These are phyloP conservation scores for Spodoptera picta DNA, from an alignment of 2,888 invertebrate species.

Conservation along the genomic window DNA sequence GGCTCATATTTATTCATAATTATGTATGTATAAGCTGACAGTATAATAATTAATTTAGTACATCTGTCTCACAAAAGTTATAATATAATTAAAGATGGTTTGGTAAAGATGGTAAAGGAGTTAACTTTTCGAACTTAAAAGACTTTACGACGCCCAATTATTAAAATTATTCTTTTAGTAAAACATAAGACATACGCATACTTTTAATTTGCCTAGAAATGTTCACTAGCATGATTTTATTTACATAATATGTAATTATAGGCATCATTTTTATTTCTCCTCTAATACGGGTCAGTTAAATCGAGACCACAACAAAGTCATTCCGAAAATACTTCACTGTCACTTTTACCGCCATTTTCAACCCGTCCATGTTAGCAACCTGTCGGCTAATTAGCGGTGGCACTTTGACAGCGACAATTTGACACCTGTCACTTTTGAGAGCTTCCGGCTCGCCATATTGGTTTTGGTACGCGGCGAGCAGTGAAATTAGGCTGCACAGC, in stretches of 20 bases:
- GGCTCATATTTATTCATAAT: no score
- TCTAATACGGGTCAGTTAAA: constrained; percentile 20
- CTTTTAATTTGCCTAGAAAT: no score
- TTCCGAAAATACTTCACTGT: constrained; percentile 38
- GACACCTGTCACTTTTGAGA: constrained; percentile 61
- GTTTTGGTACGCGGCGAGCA: constrained; percentile 22
- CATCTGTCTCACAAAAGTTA: no score
- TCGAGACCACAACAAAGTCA: constrained; percentile 24
- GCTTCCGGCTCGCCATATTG: constrained; percentile 50
- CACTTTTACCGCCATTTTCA: constrained; percentile 45
- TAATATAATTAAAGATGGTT: no score
- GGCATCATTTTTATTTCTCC: not conserved
- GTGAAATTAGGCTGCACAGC: constrained; percentile 44
- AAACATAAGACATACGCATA: no score
- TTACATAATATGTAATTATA: no score
- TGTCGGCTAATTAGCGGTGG: constrained; percentile 47
- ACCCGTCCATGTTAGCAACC: constrained; percentile 24
- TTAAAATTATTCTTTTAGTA: no score
- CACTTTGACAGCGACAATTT: constrained; percentile 55
- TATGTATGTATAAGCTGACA: no score
- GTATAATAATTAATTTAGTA: no score
- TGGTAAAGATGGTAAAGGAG: no score
- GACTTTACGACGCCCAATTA: no score
- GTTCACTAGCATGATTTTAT: not conserved
- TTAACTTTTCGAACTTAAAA: no score